Conservation (phyloP, 2,888 invertebrate genomes). For the Latrodectus elegans region DNA sequence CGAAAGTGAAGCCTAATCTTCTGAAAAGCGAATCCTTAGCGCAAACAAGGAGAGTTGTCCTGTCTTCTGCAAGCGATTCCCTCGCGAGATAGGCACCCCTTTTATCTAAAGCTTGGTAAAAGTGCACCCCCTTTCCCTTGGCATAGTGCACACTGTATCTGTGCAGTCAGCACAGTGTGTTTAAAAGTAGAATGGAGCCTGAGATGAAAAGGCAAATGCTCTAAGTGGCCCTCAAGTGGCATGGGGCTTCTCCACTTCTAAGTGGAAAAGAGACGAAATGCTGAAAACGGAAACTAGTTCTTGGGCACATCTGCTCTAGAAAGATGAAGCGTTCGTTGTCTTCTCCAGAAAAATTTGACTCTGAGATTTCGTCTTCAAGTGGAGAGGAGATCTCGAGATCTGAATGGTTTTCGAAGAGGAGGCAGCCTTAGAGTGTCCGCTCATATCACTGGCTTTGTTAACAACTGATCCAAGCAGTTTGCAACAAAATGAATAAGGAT, state of each 20-base stretch:
- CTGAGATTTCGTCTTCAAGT: neutral
- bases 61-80: neutral
- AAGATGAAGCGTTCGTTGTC: neutral
- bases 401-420: too few species aligned
- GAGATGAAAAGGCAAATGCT: neutral
- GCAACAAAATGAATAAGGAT: too few species aligned
- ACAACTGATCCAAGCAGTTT: too few species aligned
- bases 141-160: neutral
- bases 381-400: neutral
- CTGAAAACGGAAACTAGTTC: neutral
- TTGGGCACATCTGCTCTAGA: neutral
- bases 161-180: neutral
- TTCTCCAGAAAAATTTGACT: neutral
- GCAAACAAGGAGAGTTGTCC: neutral
- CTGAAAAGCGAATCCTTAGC: conserved; percentile 10
- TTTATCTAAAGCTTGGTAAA: neutral
- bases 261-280: neutral
- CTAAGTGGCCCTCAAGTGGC: conserved; percentile 1
- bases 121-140: neutral
- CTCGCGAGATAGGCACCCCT: neutral
- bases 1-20: conserved; percentile 1
- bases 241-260: neutral
- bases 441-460: too few species aligned
- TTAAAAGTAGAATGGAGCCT: neutral
- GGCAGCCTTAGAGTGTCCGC: too few species aligned